Evolutionary conservation across 1,140 invertebrate genomes (phyloP).

Genomic region (Rhopalosiphum maidis): DNA sequence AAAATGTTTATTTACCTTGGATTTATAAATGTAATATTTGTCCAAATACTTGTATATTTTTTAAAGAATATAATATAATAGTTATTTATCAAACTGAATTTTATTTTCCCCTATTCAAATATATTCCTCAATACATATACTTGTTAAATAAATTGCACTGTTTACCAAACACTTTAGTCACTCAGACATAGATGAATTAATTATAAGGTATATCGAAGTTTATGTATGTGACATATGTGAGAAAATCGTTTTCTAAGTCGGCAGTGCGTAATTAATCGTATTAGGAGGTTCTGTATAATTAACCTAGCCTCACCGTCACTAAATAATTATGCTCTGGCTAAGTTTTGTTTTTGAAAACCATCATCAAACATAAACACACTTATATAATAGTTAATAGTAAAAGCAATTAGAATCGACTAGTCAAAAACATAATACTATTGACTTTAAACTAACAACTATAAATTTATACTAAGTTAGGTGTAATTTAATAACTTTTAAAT

Average conservation of each 20-base stretch:
- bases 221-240: neutral
- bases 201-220: neutral
- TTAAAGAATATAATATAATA: too few species aligned
- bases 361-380: neutral
- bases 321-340: neutral
- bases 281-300: constrained; percentile 4
- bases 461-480: neutral
- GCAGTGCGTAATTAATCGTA: neutral
- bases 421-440: neutral
- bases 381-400: neutral
- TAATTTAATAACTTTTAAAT: neutral
- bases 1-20: neutral
- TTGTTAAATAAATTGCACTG: neutral
- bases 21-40: neutral
- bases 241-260: constrained; percentile 35
- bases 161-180: neutral
- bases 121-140: neutral
- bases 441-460: neutral
- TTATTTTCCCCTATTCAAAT: neutral
- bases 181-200: constrained; percentile 21
- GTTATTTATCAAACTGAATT: neutral
- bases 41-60: neutral
- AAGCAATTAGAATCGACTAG: neutral
- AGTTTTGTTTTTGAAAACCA: constrained; percentile 8
- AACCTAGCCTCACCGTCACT: neutral